Evolutionary conservation across 2,113 vertebrate genomes (phyloP).

Genomic region (Excalfactoria chinensis): DNA sequence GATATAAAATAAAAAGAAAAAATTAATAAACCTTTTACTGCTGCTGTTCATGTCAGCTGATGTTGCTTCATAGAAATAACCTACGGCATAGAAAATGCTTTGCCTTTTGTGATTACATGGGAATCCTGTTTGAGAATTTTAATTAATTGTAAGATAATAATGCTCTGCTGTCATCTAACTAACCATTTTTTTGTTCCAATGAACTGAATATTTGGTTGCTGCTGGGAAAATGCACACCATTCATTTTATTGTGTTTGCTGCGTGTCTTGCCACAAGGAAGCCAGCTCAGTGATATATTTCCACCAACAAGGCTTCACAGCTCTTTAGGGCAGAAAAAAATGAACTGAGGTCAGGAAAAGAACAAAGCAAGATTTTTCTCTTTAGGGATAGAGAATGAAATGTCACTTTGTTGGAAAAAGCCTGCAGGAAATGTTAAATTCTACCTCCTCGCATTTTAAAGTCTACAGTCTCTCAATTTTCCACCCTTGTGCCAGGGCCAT

Average conservation of each 20-base stretch:
- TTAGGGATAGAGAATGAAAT: neutral
- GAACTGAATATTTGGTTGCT: neutral
- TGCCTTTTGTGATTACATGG: neutral
- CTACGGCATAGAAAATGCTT: neutral
- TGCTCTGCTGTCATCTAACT: neutral
- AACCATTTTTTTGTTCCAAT: neutral
- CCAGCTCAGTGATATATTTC: neutral
- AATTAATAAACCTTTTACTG: neutral
- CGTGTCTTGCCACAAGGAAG: neutral
- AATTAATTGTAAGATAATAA: neutral
- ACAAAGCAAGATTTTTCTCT: neutral
- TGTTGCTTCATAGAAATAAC: neutral
- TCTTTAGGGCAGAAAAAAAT: neutral
- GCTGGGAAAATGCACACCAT: neutral
- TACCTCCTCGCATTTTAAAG: neutral
- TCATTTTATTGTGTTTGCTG: neutral
- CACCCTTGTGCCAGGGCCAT: neutral
- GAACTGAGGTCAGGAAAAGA: neutral
- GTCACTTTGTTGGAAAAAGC: neutral
- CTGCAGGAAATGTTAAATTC: neutral
- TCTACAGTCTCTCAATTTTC: neutral
- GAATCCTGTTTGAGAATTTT: neutral
- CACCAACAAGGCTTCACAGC: neutral
- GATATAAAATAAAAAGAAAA: neutral
- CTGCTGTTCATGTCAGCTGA: neutral